These are phyloP conservation scores for Melanotaenia pygmaea DNA, from an alignment of 2,797 vertebrate genomes.

Conservation along the genomic window DNA sequence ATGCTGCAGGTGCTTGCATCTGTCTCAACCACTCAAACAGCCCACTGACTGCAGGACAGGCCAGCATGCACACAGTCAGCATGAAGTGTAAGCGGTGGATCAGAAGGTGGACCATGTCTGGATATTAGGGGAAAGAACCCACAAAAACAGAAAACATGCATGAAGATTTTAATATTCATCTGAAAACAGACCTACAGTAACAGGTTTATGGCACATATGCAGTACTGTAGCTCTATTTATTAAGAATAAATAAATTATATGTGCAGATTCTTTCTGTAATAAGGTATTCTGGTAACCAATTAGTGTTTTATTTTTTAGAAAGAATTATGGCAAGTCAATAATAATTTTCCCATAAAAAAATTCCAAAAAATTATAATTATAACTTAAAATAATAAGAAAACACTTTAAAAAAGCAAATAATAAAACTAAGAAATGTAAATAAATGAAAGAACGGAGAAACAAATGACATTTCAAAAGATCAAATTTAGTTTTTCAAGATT, in stretches of 20 bases:
- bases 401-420: too few relatives aligned
- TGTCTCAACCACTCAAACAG: constrained; percentile 83
- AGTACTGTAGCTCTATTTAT: neutral
- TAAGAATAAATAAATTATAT: neutral
- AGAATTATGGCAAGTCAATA: too few relatives aligned
- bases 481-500: too few relatives aligned
- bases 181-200: neutral
- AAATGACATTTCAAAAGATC: too few relatives aligned
- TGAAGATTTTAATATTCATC: neutral
- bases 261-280: neutral
- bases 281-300: too few relatives aligned
- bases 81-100: constrained; percentile 30
- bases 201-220: neutral
- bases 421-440: too few relatives aligned
- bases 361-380: too few relatives aligned
- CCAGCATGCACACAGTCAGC: constrained; percentile 55
- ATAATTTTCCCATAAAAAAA: too few relatives aligned
- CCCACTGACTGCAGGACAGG: constrained; percentile 49
- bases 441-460: too few relatives aligned
- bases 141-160: neutral
- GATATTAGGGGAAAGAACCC: neutral
- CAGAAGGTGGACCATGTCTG: constrained; percentile 58
- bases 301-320: too few relatives aligned
- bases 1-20: constrained; percentile 5
- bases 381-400: too few relatives aligned